Evolutionary conservation across 1,140 invertebrate species (phyloP), one percentile per base, ranked within the genome.

Genomic region (Tenebrio molitor): DNA sequence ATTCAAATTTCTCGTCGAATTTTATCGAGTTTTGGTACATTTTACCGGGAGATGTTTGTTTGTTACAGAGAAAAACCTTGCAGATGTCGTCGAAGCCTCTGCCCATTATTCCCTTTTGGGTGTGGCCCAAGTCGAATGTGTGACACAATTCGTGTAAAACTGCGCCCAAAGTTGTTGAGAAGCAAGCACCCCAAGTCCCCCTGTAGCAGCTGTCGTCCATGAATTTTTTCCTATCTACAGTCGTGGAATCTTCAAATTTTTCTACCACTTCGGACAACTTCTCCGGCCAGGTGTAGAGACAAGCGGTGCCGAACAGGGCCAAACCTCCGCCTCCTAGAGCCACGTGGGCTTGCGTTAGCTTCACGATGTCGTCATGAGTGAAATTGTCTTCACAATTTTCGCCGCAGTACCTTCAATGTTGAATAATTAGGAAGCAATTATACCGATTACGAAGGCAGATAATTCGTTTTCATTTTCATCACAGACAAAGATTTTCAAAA

Each of bases 91-190:
- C 95, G 84, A 98, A 97, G 10, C 95, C 96, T 78, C 94, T 88
- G 10, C 94, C 94, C 97, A 99, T 98, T 44, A 99, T 94, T 4
- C 97, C 96, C 74, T 92, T 89, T 74, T 89, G 87, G 0, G 95
- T 94, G 82, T 99, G 96, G 0, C 95, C 96, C 29, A 98, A 87
- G 84, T 98, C 95, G 83, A 98, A 97, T 0, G 94, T 96, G 82
- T 98, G 97, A 8, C 95, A 95, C 41, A 99, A 83, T 86, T 98
- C 97, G 84, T 99, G 97, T 21, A 96, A 90, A 4, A 95, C 91
- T n/a, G 96, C 94, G 2, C 97, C 97, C 23, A 99, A 83, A 12
- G 94, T 95, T 7, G 96, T 97, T 1, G 95, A 92, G 85, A 94
- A 95, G 80, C 95, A 96, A 17, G 93, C 94, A 64, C 95, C 95